Evolutionary conservation across 1,140 invertebrate species (phyloP).

Genomic region (Anastatus disparis): DNA sequence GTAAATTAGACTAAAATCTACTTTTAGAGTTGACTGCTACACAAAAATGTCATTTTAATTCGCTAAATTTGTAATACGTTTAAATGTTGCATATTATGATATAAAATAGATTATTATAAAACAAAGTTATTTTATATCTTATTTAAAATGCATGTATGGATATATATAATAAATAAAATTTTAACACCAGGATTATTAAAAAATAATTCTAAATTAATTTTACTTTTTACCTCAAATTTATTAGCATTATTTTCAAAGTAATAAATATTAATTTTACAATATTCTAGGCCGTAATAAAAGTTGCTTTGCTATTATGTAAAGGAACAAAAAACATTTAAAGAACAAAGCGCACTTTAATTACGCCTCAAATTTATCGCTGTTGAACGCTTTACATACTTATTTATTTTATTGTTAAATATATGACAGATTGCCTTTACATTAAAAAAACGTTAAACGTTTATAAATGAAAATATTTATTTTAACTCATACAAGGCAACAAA

Average conservation of each 20-base stretch:
- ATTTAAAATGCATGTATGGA: no score
- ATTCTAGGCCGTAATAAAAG: slow-evolving; percentile 19
- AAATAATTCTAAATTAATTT: not conserved
- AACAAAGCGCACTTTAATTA: slow-evolving; percentile 25
- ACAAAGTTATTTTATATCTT: no score
- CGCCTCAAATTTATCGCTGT: slow-evolving; percentile 14
- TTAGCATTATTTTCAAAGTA: slow-evolving; percentile 34
- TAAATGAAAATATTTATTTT: slow-evolving; percentile 18
- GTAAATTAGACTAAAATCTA: not conserved
- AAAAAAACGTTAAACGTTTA: not conserved
- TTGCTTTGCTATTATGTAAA: slow-evolving; percentile 18
- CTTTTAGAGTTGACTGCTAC: no score
- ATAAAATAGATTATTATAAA: no score
- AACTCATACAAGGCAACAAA: slow-evolving; percentile 9
- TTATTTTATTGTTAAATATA: slow-evolving; percentile 9
- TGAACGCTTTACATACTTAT: slow-evolving; percentile 17
- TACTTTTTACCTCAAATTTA: slow-evolving; percentile 26
- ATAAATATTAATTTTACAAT: slow-evolving; percentile 38
- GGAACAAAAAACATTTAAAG: slow-evolving; percentile 11
- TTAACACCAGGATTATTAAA: not conserved
- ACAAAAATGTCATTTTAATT: no score
- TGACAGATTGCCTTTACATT: not conserved
- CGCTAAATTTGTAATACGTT: no score
- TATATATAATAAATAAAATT: not conserved
- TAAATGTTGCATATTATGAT: no score